phyloP scores from a whole-genome alignment of 92 coral and sea anemone species.

The Desmophyllum pertusum region DNA sequence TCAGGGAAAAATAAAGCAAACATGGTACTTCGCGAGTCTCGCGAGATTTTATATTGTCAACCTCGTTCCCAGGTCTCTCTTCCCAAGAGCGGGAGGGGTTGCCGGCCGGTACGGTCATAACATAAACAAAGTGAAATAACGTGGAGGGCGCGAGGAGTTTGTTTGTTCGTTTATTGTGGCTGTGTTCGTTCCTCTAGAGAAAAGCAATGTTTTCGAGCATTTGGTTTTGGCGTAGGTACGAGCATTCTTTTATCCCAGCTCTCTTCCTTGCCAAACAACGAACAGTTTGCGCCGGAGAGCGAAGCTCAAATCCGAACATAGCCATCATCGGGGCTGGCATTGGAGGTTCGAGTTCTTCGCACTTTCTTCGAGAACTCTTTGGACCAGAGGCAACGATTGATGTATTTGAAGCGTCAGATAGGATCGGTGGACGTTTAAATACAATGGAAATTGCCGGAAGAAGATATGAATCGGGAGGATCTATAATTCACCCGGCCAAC shows the following conservation, averaged over 20 bases:
- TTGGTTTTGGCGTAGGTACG: constrained; percentile 60
- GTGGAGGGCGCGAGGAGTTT: no score
- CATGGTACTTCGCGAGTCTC: no score
- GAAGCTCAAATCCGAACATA: constrained; percentile 39
- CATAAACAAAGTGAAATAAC: no score
- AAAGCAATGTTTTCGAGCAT: constrained; percentile 23
- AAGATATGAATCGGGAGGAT: constrained; percentile 88
- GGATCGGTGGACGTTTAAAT: constrained; percentile 89
- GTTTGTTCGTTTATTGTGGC: background rate
- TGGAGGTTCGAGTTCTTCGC: constrained; percentile 85
- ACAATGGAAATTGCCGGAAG: constrained; percentile 86
- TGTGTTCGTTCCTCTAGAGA: background rate
- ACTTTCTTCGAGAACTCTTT: constrained; percentile 81
- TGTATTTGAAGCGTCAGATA: constrained; percentile 83
- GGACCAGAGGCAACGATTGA: constrained; percentile 82
- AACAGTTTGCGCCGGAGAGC: constrained; percentile 49
- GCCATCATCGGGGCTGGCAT: constrained; percentile 92
- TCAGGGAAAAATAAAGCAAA: no score
- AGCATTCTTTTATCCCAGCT: constrained; percentile 69
- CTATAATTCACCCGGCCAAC: constrained; percentile 85
- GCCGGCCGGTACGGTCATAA: no score
- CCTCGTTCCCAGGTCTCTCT: no score
- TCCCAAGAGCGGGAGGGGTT: no score
- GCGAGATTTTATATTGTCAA: no score
- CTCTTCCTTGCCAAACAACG: constrained; percentile 53